Evolutionary conservation across 2,797 vertebrate genomes (phyloP).

Genomic region (Leucoraja ocellata): DNA sequence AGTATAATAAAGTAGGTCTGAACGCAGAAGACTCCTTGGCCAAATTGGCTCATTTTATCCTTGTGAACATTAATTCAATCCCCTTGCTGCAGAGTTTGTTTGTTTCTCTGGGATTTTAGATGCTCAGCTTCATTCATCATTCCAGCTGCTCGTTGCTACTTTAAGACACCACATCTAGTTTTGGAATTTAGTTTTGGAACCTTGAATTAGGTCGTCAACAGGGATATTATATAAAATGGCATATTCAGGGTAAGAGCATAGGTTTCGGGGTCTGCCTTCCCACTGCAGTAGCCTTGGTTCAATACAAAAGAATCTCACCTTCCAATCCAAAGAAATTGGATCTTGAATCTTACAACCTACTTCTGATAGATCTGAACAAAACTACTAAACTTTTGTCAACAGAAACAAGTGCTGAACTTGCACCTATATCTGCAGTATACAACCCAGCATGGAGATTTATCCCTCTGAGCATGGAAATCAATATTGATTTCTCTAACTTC

Average conservation of each 20-base stretch:
- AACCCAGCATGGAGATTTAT: too few species aligned
- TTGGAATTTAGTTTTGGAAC: background rate
- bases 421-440: too few species aligned
- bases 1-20: background rate
- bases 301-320: background rate
- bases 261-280: too few species aligned
- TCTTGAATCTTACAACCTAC: too few species aligned
- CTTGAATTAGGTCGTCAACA: background rate
- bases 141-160: background rate
- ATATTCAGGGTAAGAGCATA: background rate
- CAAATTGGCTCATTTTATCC: background rate
- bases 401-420: too few species aligned
- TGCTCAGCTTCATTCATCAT: background rate
- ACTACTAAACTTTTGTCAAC: too few species aligned
- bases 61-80: background rate
- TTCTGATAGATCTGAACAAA: too few species aligned
- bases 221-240: background rate
- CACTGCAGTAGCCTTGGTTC: background rate
- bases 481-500: too few species aligned
- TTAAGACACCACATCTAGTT: background rate
- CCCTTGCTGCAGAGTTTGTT: background rate
- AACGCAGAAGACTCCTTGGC: background rate
- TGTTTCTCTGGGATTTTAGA: background rate
- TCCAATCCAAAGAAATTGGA: background rate
- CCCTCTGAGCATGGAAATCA: too few species aligned